Base-by-base conservation (phyloP, 2,888 invertebrate genomes). In the Philaethria dido region DNA sequence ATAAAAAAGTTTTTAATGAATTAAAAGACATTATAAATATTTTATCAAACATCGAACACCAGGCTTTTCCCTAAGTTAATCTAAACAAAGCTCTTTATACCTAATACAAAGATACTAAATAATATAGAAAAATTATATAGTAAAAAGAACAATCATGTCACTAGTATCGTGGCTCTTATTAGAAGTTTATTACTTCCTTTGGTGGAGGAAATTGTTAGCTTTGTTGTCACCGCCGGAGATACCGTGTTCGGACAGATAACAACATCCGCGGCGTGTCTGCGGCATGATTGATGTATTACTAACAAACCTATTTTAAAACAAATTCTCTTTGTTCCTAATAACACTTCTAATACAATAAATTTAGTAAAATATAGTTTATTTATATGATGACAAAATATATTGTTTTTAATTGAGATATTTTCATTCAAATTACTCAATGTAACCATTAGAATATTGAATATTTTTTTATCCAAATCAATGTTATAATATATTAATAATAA, bases 281-380 rank as follows among this genome's bases (percentile, higher is more conserved):
- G 74, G 75, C 62, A 60, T 74, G 74, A 76, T 80, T 78, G 80
- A 80, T 78, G 77, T 74, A 62, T 33, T 48, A 20, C n/a, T 29
- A 57, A 42, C 25, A 64, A 33, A 48, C 11, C 29, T 48, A 13
- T 13, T 14, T 57, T 57, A 22, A 22, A 20, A 4, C 16, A 57
- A 42, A 22, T n/a, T 11, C n/a, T 1, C 14, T 55, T 18, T 22
- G 20, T 18, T 64, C 54, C 42, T 29, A 25, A 45, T 9, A 45
- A 42, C 6, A 3, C 4, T n/a, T 42, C 16, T 16, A 39, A 39
- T 1, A 39, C 11, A 13, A 36, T 36, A 36, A 13, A 13, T 13
- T 11, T 39, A 13, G 13, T 13, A 13, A 11, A 39, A 13, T 39
- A n/a, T n/a, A n/a, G n/a, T n/a, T n/a, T n/a, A n/a, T n/a, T n/a